These are phyloP conservation scores for Pomatorhinus ruficollis DNA, from an alignment of 2,113 vertebrate genomes.

Conservation along the genomic window DNA sequence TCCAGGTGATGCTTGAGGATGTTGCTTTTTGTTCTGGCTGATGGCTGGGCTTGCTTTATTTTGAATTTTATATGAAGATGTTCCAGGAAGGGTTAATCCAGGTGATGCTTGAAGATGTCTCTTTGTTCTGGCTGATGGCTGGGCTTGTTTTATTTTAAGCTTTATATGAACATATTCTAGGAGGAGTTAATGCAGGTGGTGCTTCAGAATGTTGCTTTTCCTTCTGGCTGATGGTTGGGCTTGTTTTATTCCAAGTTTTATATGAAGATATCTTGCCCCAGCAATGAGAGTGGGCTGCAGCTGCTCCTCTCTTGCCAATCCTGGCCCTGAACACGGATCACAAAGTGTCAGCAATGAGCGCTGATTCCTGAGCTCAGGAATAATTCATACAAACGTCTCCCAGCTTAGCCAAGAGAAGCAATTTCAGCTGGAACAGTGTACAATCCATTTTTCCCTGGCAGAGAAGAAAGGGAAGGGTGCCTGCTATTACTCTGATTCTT, in stretches of 20 bases:
- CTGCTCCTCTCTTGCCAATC: not conserved
- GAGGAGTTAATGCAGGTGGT: not conserved
- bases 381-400: conserved; percentile 13
- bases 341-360: not conserved
- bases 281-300: not conserved
- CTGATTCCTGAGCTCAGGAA: not conserved
- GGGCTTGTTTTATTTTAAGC: not conserved
- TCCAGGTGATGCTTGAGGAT: not conserved
- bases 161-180: not conserved
- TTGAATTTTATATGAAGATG: not conserved
- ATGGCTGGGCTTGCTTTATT: not conserved
- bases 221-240: not conserved
- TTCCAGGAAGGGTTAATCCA: not conserved
- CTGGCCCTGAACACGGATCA: not conserved
- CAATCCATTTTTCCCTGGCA: not conserved
- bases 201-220: not conserved
- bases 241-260: not conserved
- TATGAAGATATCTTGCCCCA: not conserved
- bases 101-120: not conserved
- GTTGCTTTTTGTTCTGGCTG: not conserved
- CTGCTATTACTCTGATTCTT: not conserved
- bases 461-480: not conserved
- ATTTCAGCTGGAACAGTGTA: not conserved
- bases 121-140: not conserved
- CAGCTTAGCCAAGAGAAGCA: conserved; percentile 11